phyloP scores from a whole-genome alignment of 2,113 vertebrate genomes.

The Rhynchopsitta pachyrhyncha region DNA sequence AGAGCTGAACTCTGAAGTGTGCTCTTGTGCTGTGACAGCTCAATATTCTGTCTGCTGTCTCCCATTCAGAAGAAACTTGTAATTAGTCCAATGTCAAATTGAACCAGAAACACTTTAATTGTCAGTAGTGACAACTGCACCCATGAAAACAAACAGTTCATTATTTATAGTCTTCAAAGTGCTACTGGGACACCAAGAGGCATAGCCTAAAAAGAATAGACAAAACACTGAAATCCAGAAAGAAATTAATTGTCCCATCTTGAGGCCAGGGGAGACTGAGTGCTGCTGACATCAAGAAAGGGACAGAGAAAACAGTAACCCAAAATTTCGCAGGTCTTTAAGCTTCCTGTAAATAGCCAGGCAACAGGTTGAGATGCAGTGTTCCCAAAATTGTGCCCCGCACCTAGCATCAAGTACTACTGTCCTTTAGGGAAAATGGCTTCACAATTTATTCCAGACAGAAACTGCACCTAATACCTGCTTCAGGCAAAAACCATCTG shows the following conservation, averaged over 20 bases:
- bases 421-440: not conserved
- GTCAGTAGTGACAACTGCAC: not conserved
- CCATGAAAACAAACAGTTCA: not conserved
- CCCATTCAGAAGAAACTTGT: not conserved
- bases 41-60: not conserved
- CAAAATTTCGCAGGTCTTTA: not conserved
- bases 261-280: not conserved
- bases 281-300: not conserved
- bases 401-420: not conserved
- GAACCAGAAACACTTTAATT: not conserved
- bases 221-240: not conserved
- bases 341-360: not conserved
- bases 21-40: not conserved
- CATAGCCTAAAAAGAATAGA: not conserved
- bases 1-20: not conserved
- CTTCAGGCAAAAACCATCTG: not conserved
- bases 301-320: not conserved
- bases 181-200: not conserved
- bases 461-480: not conserved
- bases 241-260: not conserved
- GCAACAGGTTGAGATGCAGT: not conserved
- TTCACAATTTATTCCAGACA: not conserved
- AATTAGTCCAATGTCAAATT: not conserved
- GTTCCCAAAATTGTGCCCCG: not conserved
- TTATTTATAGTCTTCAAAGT: not conserved